These are phyloP conservation scores for Lepisosteus oculatus DNA, from an alignment of 2,113 vertebrate species.

Conservation along the genomic window DNA sequence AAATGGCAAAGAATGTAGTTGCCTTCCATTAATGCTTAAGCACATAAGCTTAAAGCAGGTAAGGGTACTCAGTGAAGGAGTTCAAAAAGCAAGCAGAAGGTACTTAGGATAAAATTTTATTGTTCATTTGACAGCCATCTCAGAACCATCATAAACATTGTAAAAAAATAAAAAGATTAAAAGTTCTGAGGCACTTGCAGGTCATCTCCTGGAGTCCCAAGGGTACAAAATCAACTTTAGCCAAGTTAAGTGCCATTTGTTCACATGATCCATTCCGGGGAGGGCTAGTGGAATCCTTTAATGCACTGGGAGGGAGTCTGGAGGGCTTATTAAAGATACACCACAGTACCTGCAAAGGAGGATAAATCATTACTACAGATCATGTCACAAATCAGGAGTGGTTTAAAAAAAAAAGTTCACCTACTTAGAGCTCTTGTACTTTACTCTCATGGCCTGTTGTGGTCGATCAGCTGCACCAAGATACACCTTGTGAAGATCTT, in stretches of 20 bases:
- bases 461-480: constrained; percentile 58
- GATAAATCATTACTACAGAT: not conserved
- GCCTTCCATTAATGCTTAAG: no score
- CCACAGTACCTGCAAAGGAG: constrained; percentile 43
- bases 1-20: no score
- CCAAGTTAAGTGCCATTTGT: constrained; percentile 25
- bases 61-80: no score
- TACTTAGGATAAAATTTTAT: constrained; percentile 25
- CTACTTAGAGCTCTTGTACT: constrained; percentile 82
- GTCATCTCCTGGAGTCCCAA: not conserved
- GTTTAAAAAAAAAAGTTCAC: constrained; percentile 25
- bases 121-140: constrained; percentile 11
- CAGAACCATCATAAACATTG: constrained; percentile 18
- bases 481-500: constrained; percentile 74
- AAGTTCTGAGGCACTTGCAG: constrained; percentile 13
- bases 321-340: constrained; percentile 48
- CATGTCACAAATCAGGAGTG: not conserved
- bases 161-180: not conserved
- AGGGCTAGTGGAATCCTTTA: not conserved
- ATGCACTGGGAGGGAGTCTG: constrained; percentile 36
- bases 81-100: not conserved
- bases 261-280: not conserved
- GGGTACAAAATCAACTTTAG: not conserved
- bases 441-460: constrained; percentile 80
- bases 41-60: no score